phyloP scores from a whole-genome alignment of 2,888 invertebrate species.

The Muschampia staudingeri region DNA sequence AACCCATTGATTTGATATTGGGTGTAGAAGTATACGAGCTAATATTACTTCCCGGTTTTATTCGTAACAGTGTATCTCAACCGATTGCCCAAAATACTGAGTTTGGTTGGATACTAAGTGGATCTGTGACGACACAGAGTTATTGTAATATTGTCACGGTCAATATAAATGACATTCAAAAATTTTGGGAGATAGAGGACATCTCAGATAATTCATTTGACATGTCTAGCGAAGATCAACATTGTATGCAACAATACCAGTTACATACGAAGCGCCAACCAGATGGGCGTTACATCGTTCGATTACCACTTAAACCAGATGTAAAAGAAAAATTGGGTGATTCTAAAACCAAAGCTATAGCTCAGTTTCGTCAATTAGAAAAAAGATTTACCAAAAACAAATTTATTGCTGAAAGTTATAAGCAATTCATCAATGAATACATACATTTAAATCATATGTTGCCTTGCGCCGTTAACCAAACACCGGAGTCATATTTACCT shows the following conservation, averaged over 20 bases:
- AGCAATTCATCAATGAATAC: neutral
- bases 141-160: slow-evolving; percentile 23
- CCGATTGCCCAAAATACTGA: slow-evolving; percentile 58
- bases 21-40: neutral
- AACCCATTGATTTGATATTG: slow-evolving; percentile 8
- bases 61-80: neutral
- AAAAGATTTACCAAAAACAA: slow-evolving; percentile 11
- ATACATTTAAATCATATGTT: neutral
- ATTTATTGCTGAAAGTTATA: neutral
- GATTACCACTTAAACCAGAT: slow-evolving; percentile 15
- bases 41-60: slow-evolving; percentile 10
- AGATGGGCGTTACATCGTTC: slow-evolving; percentile 50
- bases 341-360: neutral
- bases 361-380: neutral
- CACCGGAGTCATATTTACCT: neutral
- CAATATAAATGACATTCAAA: neutral
- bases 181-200: neutral
- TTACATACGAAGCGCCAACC: neutral
- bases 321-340: neutral
- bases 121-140: slow-evolving; percentile 38
- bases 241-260: neutral
- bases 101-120: slow-evolving; percentile 64
- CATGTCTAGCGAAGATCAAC: neutral
- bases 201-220: neutral
- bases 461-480: neutral